Percentiles rank a stretch among this genome's conserved stretches.
phyloP scores from a whole-genome alignment of 2,888 invertebrate species.

The Xiphydria camelus region DNA sequence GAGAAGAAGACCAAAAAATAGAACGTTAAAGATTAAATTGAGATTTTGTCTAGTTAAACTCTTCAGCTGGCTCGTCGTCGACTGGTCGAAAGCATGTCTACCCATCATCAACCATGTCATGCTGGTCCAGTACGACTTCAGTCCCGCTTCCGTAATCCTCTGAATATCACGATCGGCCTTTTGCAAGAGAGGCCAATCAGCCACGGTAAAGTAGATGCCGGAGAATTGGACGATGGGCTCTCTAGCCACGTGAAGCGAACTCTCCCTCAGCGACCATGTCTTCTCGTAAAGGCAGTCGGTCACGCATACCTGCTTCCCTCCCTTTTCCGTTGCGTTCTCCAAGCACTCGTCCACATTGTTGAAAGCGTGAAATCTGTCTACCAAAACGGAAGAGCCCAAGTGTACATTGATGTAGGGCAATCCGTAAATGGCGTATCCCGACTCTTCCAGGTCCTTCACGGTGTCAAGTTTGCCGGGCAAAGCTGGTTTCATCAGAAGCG shows the following conservation, averaged over 20 bases:
- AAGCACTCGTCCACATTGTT: background rate
- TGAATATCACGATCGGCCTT: background rate
- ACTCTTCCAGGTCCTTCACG: background rate
- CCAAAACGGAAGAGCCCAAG: background rate
- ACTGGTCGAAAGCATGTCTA: no score
- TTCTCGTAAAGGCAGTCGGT: background rate
- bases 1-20: background rate
- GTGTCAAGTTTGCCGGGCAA: background rate
- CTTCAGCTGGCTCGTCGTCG: no score
- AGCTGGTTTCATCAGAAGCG: background rate
- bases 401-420: no score
- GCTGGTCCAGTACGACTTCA: background rate
- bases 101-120: no score
- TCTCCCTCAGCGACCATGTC: background rate
- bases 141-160: slow-evolving; percentile 1
- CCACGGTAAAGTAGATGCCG: background rate
- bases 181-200: background rate
- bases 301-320: background rate
- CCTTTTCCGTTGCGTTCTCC: background rate
- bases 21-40: background rate
- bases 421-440: background rate
- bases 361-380: background rate
- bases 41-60: no score
- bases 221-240: background rate
- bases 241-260: background rate